Conservation (phyloP, 2,797 vertebrate species). For the Syngnathus acus region DNA sequence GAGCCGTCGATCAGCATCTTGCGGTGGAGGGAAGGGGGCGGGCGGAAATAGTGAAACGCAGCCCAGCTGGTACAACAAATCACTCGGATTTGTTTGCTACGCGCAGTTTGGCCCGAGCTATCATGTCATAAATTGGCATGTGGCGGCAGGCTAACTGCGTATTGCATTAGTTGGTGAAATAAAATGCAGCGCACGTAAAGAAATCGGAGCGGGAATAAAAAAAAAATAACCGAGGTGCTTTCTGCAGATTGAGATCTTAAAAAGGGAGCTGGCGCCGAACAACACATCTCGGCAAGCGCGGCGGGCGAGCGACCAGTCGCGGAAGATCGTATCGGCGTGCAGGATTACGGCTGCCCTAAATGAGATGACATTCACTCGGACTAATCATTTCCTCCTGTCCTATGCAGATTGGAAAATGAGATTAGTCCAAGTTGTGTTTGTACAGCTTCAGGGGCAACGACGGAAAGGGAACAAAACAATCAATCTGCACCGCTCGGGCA, state of each 20-base stretch:
- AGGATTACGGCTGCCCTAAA: conserved; percentile 59
- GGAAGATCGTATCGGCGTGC: conserved; percentile 59
- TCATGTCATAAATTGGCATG: conserved; percentile 71
- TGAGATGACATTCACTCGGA: conserved; percentile 75
- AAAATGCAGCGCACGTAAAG: conserved; percentile 49
- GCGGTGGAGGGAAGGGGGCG: not conserved
- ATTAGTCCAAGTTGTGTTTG: not conserved
- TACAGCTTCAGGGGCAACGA: not conserved
- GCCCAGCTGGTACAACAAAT: conserved; percentile 63
- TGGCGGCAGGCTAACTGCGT: conserved; percentile 67
- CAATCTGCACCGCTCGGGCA: not conserved
- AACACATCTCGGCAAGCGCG: conserved; percentile 58
- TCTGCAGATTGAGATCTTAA: conserved; percentile 73
- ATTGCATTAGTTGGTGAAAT: conserved; percentile 65
- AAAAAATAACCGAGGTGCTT: conserved; percentile 22
- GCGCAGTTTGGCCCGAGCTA: conserved; percentile 53
- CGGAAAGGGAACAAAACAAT: not conserved
- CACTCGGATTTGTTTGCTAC: conserved; percentile 62
- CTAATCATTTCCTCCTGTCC: conserved; percentile 41
- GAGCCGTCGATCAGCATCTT: conserved; percentile 50
- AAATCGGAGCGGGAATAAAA: not conserved
- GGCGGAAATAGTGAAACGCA: conserved; percentile 28
- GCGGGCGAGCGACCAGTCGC: conserved; percentile 32
- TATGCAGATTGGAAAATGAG: not conserved
- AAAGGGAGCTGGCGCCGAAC: conserved; percentile 54